phyloP scores from a whole-genome alignment of 2,888 invertebrate genomes.

The Plebejus melissa region DNA sequence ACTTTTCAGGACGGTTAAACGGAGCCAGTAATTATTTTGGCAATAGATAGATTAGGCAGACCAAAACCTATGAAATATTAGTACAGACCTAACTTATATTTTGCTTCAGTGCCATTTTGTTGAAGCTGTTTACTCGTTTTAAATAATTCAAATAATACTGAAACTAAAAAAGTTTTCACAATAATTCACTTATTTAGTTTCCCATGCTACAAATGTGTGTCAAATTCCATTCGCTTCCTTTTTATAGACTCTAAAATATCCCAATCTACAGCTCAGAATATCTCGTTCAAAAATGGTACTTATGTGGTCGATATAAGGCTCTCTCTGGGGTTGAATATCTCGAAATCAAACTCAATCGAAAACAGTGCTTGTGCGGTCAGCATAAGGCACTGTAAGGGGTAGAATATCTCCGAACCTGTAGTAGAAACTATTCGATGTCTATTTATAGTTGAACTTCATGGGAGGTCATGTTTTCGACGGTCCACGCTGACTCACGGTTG shows the following conservation, averaged over 20 bases:
- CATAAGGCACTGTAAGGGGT: not conserved
- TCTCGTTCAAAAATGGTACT: not conserved
- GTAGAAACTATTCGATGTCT: not conserved
- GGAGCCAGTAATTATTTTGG: too few species aligned
- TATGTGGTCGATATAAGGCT: too few species aligned
- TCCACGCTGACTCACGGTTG: not conserved
- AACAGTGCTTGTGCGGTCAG: too few species aligned
- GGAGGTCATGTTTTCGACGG: conserved; percentile 19
- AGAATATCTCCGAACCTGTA: not conserved
- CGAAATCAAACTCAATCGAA: too few species aligned
- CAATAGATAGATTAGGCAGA: too few species aligned
- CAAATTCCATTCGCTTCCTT: not conserved
- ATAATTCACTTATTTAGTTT: not conserved
- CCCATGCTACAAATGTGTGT: not conserved
- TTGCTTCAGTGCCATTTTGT: too few species aligned
- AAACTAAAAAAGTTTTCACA: not conserved
- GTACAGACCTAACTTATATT: too few species aligned
- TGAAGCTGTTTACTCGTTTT: too few species aligned
- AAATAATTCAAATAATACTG: not conserved
- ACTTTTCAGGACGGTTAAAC: too few species aligned
- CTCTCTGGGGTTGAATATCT: too few species aligned
- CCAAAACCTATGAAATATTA: too few species aligned
- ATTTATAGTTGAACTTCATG: conserved; percentile 19
- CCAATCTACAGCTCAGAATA: not conserved
- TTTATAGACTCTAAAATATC: not conserved